Evolutionary conservation across 1,140 invertebrate genomes (phyloP).

Genomic region (Pygmarrhopalites habei): DNA sequence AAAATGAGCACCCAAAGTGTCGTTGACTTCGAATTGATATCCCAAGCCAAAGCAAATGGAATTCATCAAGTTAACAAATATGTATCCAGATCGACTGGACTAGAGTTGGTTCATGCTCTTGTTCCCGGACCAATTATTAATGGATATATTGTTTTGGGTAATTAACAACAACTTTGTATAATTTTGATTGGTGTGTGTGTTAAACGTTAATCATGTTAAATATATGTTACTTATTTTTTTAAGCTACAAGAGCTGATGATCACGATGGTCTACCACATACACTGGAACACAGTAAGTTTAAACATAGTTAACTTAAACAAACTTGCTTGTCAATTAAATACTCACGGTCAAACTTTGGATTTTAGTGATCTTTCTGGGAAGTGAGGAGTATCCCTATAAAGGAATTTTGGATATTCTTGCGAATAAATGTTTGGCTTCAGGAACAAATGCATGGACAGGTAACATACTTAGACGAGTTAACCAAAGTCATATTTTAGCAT

Average conservation of each 20-base stretch:
- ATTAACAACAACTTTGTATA: no score
- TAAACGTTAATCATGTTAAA: no score
- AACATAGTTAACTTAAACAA: no score
- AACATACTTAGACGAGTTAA: no score
- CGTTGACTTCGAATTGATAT: constrained; percentile 53
- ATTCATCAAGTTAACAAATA: constrained; percentile 74
- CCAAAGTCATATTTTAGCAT: no score
- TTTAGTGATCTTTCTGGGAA: constrained; percentile 87
- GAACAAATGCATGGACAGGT: constrained; percentile 76
- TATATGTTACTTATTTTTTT: constrained; percentile 11
- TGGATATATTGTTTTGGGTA: constrained; percentile 78
- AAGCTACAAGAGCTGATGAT: constrained; percentile 81
- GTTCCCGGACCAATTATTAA: constrained; percentile 78
- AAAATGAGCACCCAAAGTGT: neutral
- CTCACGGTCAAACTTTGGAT: no score
- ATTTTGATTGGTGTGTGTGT: no score
- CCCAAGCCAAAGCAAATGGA: constrained; percentile 57
- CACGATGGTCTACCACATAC: constrained; percentile 90
- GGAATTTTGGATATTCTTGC: constrained; percentile 80
- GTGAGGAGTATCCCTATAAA: constrained; percentile 81
- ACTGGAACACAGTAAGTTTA: constrained; percentile 81
- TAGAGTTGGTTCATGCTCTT: constrained; percentile 71
- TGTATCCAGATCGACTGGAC: constrained; percentile 65
- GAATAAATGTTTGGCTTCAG: constrained; percentile 79
- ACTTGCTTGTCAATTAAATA: no score